Percentiles rank a stretch among this genome's conserved stretches.
Evolutionary conservation across 2,888 invertebrate genomes (phyloP).

Genomic region (Allolobophora icterica): DNA sequence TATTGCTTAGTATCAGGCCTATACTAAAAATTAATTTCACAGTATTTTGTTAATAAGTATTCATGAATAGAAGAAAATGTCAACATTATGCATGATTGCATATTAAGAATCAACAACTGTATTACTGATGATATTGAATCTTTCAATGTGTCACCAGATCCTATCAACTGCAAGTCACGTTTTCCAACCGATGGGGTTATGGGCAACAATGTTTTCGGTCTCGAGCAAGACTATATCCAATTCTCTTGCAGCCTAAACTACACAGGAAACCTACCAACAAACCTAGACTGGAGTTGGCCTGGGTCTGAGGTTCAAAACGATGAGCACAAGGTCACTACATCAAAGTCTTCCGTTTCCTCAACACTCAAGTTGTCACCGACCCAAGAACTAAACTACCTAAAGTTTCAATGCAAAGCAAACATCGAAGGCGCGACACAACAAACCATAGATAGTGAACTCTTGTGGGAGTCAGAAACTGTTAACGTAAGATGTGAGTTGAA

Average conservation of each 20-base stretch:
- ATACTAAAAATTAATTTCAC: too few relatives aligned
- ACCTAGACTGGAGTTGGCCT: not conserved
- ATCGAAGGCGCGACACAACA: not conserved
- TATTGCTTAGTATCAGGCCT: too few relatives aligned
- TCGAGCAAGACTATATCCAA: not conserved
- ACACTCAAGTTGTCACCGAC: not conserved
- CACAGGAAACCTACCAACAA: not conserved
- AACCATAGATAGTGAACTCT: not conserved
- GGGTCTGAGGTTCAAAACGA: not conserved
- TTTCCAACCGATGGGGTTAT: not conserved
- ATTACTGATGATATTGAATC: not conserved
- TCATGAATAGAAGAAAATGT: too few relatives aligned
- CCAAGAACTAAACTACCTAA: not conserved
- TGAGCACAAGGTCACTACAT: not conserved
- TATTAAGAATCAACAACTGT: too few relatives aligned
- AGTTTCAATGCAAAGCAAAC: not conserved
- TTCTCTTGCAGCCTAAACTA: not conserved
- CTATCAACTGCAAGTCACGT: not conserved
- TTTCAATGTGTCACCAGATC: not conserved
- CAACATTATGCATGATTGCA: too few relatives aligned
- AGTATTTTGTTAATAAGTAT: too few relatives aligned
- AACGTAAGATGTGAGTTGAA: not conserved
- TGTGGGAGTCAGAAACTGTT: not conserved
- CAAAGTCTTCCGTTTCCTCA: not conserved
- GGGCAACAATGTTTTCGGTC: not conserved